Evolutionary conservation across 1,140 invertebrate genomes (phyloP), one percentile per base, ranked within the genome.

Genomic region (Zaprionus ghesquierei): DNA sequence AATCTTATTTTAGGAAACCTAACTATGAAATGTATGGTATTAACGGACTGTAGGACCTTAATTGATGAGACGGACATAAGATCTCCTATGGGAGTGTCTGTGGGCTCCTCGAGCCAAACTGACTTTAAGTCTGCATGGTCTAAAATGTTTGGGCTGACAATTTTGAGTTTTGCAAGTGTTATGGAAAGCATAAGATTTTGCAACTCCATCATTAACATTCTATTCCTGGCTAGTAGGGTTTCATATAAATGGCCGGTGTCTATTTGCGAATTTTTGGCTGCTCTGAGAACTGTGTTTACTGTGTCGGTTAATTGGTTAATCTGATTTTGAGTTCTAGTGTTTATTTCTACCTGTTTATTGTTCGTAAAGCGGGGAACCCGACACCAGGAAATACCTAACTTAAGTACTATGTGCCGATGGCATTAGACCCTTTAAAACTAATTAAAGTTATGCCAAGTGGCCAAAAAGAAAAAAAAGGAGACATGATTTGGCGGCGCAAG

Each of bases 51-150:
- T n/a, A n/a, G n/a, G n/a, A n/a, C n/a, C n/a, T n/a, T n/a, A n/a
- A n/a, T n/a, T n/a, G n/a, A n/a, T n/a, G 56, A 6, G 1, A 59
- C 58, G 31, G 61, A n/a, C n/a, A n/a, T n/a, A n/a, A 55, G 51
- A 15, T 76, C 69, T 8, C 44, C 25, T 53, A 72, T 66, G 18
- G 58, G 68, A 12, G 44, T 71, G 13, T 58, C 29, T 12, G 69
- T 71, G 68, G 69, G 54, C 13, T 72, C 51, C 44, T 68, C 62
- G 27, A 66, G 46, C 69, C 69, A 68, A 73, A 77, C 25, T 27
- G 59, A 50, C 15, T 73, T 55, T 1, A 77, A 31, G 27, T 72
- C 44, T 51, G 44, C 2, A 13, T 72, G 69, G 5, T 70, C 66
- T 15, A 76, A 29, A 46, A 76, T 66, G 29, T 60, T 65, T 13